Base-by-base conservation (phyloP, 1,140 invertebrate species). In the Drosophila orena region DNA sequence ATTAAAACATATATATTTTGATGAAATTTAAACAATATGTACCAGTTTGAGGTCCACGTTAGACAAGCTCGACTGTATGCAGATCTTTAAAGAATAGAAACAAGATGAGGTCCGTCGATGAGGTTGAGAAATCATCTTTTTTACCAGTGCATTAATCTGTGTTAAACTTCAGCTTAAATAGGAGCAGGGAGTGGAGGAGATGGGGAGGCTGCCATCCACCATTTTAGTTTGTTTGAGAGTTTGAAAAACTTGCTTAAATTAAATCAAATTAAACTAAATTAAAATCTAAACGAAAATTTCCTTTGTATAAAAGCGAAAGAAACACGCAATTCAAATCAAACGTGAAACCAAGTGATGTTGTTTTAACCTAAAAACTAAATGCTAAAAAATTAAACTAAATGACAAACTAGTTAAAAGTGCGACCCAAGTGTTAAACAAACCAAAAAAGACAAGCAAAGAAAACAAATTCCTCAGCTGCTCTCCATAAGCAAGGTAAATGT, bases 301-400 rank as follows among this genome's bases (percentile, higher is more conserved):
- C 59, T 50, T 66, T 66, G 57, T 68, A 68, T 53, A 68, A 68
- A 68, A 68, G 64, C 64, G 64, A 70, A 71, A 70, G 66, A 56
- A 47, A 57, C 65, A 71, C 68, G 68, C 68, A 75, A 91, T 88
- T 88, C 72, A 91, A 91, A 91, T 91, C 90, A 91, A 91, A 91
- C 85, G 73, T 91, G 90, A 91, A 91, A 91, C 89, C 79, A 91
- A 91, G 90, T 91, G 89, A 91, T 91, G 90, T 91, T 91, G 79
- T 89, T 83, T 81, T 91, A 83, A 83, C 84, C 88, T 90, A 62
- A 77, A 88, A 77, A 77, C 65, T 70, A 70, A 77, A 78, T 64
- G 52, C 57, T 69, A 77, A 70, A 68, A 83, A 89, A 89, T 85
- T 62, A 74, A 88, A 88, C 55, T 70, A 77, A 75, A 73, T 46